These are phyloP conservation scores for Pollachius pollachius DNA, from an alignment of 2,113 vertebrate genomes.

Conservation along the genomic window DNA sequence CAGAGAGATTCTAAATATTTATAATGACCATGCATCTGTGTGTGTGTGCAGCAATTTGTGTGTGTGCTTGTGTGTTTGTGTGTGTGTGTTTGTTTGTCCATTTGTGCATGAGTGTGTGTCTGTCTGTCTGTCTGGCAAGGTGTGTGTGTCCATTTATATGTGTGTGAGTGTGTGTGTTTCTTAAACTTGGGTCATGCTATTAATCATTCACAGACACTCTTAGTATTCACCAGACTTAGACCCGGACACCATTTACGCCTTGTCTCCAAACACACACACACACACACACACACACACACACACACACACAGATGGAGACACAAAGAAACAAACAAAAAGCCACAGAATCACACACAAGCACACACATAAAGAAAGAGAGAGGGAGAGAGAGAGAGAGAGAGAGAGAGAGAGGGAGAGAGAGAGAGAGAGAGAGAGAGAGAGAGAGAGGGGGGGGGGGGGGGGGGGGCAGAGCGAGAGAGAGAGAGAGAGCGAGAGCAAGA, in stretches of 20 bases:
- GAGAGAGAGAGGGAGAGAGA: slow-evolving; percentile 12
- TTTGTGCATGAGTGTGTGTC: too few species aligned
- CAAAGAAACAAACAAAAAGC: background rate
- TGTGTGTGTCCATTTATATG: too few species aligned
- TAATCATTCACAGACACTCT: slow-evolving; percentile 47
- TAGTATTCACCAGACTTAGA: slow-evolving; percentile 18
- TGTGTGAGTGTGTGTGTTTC: background rate
- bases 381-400: too few species aligned
- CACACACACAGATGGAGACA: background rate
- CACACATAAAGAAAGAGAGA: background rate
- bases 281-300: background rate
- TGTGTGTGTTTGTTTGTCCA: too few species aligned
- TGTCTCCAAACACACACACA: background rate
- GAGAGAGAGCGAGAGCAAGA: too few species aligned
- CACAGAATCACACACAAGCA: slow-evolving; percentile 4
- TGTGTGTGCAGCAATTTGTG: too few species aligned
- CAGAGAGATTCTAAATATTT: too few species aligned
- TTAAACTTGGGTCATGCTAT: slow-evolving; percentile 22
- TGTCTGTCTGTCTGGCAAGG: too few species aligned
- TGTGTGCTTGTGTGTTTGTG: too few species aligned
- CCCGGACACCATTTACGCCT: slow-evolving; percentile 23
- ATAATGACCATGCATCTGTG: slow-evolving; percentile 26
- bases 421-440: background rate
- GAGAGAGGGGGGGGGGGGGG: background rate
- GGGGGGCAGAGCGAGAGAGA: background rate